Evolutionary conservation across 2,113 vertebrate genomes (phyloP), one percentile per base, ranked within the genome.

Genomic region (Hyla sarda): DNA sequence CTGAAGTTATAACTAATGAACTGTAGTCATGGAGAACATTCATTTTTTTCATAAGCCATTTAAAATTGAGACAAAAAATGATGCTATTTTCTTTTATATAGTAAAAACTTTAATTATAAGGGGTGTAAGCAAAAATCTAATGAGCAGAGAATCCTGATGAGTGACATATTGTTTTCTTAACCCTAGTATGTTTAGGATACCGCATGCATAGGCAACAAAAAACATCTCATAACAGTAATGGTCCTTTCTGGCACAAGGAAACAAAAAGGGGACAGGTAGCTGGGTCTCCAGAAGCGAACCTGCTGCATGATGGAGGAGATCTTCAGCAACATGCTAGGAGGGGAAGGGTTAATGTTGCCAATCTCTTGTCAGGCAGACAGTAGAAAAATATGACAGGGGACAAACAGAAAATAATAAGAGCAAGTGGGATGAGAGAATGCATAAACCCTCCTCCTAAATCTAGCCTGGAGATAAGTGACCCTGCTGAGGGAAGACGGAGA

Each of bases 391-490:
- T 82, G 81, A 88, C 82, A 60, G 86, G 69, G 30, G 13, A 89
- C 84, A 88, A 90, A 93, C 91, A 87, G 90, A 88, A 93, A 91
- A 92, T 60, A 93, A 91, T 87, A 84, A 88, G 89, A 23, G 89
- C 88, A 1, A 88, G 85, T 75, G 89, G 60, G 87, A 89, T 78
- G 88, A 89, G 90, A 91, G 90, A 82, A 85, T 88, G 88, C 88
- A 80, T 88, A 78, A 88, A 87, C 91, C 92, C 92, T 88, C 87
- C 88, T 82, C 92, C 91, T 91, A 92, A 92, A 93, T 89, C 89
- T 75, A 87, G 91, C 91, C 92, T 90, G 92, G 89, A 93, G 93
- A 92, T 67, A 91, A 90, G 93, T 92, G 92, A 92, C 92, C 93
- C 93, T 92, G 92, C 94, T 82, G 89, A 84, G 89, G 92, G 90